Base-by-base conservation (phyloP, 2,888 invertebrate species). In the Troides oblongomaculatus region DNA sequence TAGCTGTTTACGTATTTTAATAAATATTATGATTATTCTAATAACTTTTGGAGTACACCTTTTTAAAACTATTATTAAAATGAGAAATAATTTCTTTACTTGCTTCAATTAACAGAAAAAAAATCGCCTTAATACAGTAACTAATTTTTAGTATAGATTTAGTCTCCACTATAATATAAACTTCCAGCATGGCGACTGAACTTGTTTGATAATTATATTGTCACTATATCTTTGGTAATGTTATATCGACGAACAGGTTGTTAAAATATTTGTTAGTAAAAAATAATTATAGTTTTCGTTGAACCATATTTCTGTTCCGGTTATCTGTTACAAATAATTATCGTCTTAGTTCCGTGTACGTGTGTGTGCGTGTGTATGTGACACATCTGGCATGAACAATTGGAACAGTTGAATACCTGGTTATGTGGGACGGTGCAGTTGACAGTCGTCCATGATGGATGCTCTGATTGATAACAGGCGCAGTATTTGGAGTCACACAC, bases 401-500 rank as follows among this genome's bases (percentile, higher is more conserved):
- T 71, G 36, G 36, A 57, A 63, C 53, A 67, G 74, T 73, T 70
- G 61, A 71, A 71, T 93, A 95, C 95, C 94, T 95, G 93, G 80
- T 93, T 87, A 70, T 84, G 84, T 72, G 90, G 88, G 78, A 95
- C 93, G 76, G 94, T 93, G 85, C 95, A 96, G 87, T 95, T 95
- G 79, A 95, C 92, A 76, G 88, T 92, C 78, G 93, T 93, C 95
- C 95, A 95, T 63, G 83, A 84, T 62, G 94, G 93, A 75, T 93
- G 93, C 43, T 91, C 90, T 66, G 90, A 93, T 64, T 93, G 87
- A 58, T 89, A 87, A 83, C 95, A 95, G 76, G 89, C 90, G 87
- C 95, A 95, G 77, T 92, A 94, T 70, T 86, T 87, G 56, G 79
- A 67, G 23, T 77, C 73, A 83, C 95, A 95, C 74, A 95, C 87